Evolutionary conservation across 2,113 vertebrate species (phyloP), one percentile per base, ranked within the genome.

Genomic region (Anarrhichthys ocellatus): DNA sequence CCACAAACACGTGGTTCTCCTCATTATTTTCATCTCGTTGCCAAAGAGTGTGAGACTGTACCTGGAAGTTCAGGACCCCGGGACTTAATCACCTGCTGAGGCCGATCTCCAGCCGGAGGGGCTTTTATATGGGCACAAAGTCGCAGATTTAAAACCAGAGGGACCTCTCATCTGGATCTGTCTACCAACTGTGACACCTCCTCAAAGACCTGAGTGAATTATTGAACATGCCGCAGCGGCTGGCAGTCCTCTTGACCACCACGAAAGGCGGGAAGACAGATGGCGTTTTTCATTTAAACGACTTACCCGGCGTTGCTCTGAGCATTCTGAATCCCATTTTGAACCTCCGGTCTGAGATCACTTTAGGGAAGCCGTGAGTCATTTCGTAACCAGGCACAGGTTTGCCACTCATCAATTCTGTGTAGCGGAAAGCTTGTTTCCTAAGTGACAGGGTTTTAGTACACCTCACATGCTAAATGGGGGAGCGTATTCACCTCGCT

Each of bases 251-350:
- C 54, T 73, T 80, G 80, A 65, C 78, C 63, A 67, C 73, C 44
- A 54, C 56, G 34, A 48, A 48, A 70, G 76, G 68, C 58, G 9
- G 52, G 63, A 54, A 84, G 74, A 83, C 69, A 42, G 80, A 80
- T 85, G 62, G 66, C 7, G 61, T 73, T 78, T 85, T 46, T 66
- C 62, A 77, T 78, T 87, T 77, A 87, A 89, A 90, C 88, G 78
- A 91, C 59, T 87, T 83, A 89, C 85, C 80, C n/a, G 6, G 32
- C 20, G 62, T 58, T 6, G 64, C 84, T 80, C 50, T 38, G 29
- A 74, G 75, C 40, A 1, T n/a, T 83, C 44, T 77, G 65, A 72
- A 81, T 76, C 72, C 50, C 50, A 50, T 81, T 68, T 83, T 48
- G n/a, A 73, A 69, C 29, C 38, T 52, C n/a, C 36, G 6, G 27